Base-by-base conservation (phyloP, 1,140 invertebrate genomes). In the Drosophila arawakana region DNA sequence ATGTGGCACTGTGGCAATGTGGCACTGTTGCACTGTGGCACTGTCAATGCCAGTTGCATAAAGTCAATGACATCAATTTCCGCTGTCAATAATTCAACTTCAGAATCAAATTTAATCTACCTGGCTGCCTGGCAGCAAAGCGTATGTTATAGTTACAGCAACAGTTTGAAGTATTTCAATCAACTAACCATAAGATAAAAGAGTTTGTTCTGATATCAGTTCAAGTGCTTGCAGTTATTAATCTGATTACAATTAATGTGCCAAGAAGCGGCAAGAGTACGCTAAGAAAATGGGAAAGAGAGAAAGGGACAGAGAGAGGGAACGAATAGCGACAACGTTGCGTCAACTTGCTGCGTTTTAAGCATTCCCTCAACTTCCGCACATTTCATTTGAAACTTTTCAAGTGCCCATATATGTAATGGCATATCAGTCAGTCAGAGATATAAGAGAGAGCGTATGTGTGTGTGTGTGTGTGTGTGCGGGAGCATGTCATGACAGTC, bases 331-430 rank as follows among this genome's bases (percentile, higher is more conserved):
- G 18, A 21, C 18, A 21, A 25, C 55, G 47, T 58, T 47, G 9
- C 54, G 50, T 11, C 71, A 73, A 77, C 78, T 73, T 57, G 41
- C 25, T 37, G 13, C 55, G 21, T 61, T 69, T 52, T 46, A 52
- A 49, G 41, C 15, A 44, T 78, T 54, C 18, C 15, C 52, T 59
- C 70, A 80, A 74, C 47, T 63, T 79, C n/a, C 13, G 49, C 67
- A 66, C 84, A 81, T 75, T 90, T 89, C 68, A 84, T 78, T 80
- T 68, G 73, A 84, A 88, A 88, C 85, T 89, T 88, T 88, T 89
- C 84, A 88, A 89, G 84, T 84, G 84, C 85, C 75, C 80, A 78
- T 84, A 89, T 88, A 88, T 81, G 80, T 78, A 84, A 88, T 83
- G 77, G 68, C 84, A 88, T 74, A 89, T 88, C 73, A 77, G 77